Evolutionary conservation across 2,797 vertebrate species (phyloP), one percentile per base, ranked within the genome.

Genomic region (Leuciscus waleckii): DNA sequence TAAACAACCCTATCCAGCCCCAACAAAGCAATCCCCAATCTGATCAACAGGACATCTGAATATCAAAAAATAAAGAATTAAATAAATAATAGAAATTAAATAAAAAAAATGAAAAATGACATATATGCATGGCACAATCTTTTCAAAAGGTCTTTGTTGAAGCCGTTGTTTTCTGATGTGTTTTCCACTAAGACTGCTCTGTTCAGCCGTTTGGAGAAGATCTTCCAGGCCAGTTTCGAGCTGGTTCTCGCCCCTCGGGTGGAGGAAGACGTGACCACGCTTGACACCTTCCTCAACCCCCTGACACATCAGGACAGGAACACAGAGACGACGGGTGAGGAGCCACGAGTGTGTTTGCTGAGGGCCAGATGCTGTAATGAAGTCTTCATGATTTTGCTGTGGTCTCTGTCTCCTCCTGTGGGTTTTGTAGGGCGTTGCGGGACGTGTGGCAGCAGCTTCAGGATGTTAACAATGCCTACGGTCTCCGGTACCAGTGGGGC

Each of bases 401-500:
- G 49, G 46, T 75, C 17, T 65, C 9, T 21, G 58, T 78, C 54
- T 78, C 75, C 75, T 39, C 35, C 75, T 79, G 77, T 5, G 14
- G 58, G 56, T n/a, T 88, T 17, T 89, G 13, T 92, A 98, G 97
- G 92, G 92, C 92, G 1, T 86, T 93, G 87, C 84, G 88, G 81
- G 89, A 94, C 0, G 94, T 99, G 56, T 99, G 98, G 98, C 89
- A 87, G 0, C 96, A 96, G 90, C 95, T 99, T 73, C 97, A 96
- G 94, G 98, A 99, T 92, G 94, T 99, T 90, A 96, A 98, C 0
- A 97, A 97, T 87, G 96, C 98, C 0, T 90, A 97, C 0, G 98
- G 98, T 26, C 95, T 99, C 89, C 92, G 95, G 85, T 96, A 99
- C 90, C 98, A 99, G 93, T 99, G 98, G 98, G 98, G 98, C 1